These are phyloP conservation scores for Lithophane semibrunnea DNA, from an alignment of 2,888 invertebrate genomes.

Conservation along the genomic window DNA sequence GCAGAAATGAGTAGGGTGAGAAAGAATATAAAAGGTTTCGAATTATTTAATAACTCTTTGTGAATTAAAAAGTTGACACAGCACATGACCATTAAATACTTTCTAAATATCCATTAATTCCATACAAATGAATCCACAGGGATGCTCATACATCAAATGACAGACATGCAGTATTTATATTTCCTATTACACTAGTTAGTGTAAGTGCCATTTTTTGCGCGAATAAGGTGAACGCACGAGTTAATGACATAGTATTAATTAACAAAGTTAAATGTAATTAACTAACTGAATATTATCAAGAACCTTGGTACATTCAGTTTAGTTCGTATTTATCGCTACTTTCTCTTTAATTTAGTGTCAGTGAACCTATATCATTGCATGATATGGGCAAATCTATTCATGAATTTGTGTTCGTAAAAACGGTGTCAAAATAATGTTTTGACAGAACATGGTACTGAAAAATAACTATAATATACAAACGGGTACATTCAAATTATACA, in stretches of 20 bases:
- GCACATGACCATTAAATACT: not conserved
- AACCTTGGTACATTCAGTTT: slow-evolving; percentile 33
- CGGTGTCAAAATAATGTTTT: not conserved
- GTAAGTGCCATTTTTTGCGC: slow-evolving; percentile 11
- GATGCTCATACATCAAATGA: not conserved
- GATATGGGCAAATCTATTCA: slow-evolving; percentile 16
- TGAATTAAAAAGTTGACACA: not conserved
- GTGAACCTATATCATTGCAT: slow-evolving; percentile 13
- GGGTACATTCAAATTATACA: no score
- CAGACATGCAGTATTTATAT: not conserved
- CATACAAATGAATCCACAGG: not conserved
- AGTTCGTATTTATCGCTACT: slow-evolving; percentile 16
- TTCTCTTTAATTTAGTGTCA: slow-evolving; percentile 33
- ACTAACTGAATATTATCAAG: slow-evolving; percentile 28
- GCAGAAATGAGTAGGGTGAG: not conserved
- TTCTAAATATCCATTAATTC: not conserved
- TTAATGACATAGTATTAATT: slow-evolving; percentile 33
- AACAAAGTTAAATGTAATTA: slow-evolving; percentile 19
- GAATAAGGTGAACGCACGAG: slow-evolving; percentile 32
- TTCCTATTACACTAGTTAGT: not conserved
- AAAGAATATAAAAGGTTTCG: not conserved
- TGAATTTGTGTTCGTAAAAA: slow-evolving; percentile 4
- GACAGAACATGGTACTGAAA: not conserved
- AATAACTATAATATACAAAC: no score
- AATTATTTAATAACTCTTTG: not conserved